phyloP scores from a whole-genome alignment of 2,113 vertebrate species.

The Oncorhynchus masou region DNA sequence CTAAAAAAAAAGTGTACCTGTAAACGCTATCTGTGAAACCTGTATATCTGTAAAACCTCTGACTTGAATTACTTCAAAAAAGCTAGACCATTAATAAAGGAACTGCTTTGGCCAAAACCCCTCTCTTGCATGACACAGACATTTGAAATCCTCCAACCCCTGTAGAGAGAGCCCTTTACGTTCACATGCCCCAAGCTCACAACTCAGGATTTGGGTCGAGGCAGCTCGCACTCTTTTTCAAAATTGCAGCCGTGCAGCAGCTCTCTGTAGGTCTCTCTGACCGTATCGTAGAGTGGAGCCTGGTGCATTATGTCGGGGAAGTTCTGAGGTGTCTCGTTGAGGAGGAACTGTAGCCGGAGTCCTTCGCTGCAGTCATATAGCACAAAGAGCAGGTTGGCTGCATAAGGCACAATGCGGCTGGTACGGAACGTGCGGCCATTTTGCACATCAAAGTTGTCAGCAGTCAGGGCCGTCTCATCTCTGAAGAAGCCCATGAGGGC shows the following conservation, averaged over 20 bases:
- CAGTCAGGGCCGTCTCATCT: slow-evolving; percentile 80
- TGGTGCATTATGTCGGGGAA: slow-evolving; percentile 78
- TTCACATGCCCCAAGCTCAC: slow-evolving; percentile 17
- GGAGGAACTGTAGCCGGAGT: slow-evolving; percentile 83
- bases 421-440: slow-evolving; percentile 78
- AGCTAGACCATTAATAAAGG: background rate
- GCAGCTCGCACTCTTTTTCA: slow-evolving; percentile 75
- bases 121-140: background rate
- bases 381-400: slow-evolving; percentile 88
- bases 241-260: slow-evolving; percentile 83
- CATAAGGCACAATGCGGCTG: slow-evolving; percentile 86
- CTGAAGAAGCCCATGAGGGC: slow-evolving; percentile 92
- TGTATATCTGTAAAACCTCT: too few relatives aligned
- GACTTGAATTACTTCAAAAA: background rate
- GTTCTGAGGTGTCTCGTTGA: slow-evolving; percentile 82
- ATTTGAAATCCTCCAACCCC: too few relatives aligned
- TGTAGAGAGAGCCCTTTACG: too few relatives aligned
- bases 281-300: slow-evolving; percentile 74
- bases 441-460: slow-evolving; percentile 80
- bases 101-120: background rate
- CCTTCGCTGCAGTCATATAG: slow-evolving; percentile 83
- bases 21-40: background rate
- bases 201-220: slow-evolving; percentile 64
- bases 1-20: background rate
- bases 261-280: slow-evolving; percentile 81